Base-by-base conservation (phyloP, 2,113 vertebrate genomes). In the Gasterosteus aculeatus region DNA sequence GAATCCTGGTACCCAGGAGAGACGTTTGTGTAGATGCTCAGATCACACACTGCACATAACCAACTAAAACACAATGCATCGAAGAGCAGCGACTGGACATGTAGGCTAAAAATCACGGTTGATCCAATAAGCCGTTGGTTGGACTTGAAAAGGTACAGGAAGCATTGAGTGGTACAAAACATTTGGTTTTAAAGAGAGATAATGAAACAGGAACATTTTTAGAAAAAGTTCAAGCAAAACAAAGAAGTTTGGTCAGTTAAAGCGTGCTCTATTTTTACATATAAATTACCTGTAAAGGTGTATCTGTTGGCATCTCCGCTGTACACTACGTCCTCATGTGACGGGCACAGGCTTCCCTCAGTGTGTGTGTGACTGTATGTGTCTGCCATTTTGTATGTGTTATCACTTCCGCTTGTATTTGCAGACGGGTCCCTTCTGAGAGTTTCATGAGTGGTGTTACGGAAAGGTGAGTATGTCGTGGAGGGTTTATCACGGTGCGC, bases 211-310 rank as follows among this genome's bases (percentile, higher is more conserved):
- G 38, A 0, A 35, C 2, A 69, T n/a, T 44, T 62, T 3, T 41
- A 11, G 11, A 62, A 0, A 64, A 64, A 31, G 62, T 31, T 31
- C 1, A 33, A 22, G 3, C 2, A 44, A n/a, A 2, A 26, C 10
- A 29, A n/a, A 39, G 3, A 29, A 11, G 41, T 47, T 26, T 19
- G 4, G 15, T 60, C 1, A 29, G 18, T 49, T 16, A 51, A 31
- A 59, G 33, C 41, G 19, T 2, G 11, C 1, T 2, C 14, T 51
- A 0, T 56, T 54, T 26, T 29, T 12, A 73, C 16, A 74, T 35
- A 38, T 8, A 35, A 16, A 44, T 78, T 95, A 99, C 97, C 97
- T 94, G 92, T 95, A 74, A 94, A 96, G 38, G 93, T 94, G 80
- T 91, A 86, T 9, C 51, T 89, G 41, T 89, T 88, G 72, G 92